These are phyloP conservation scores for Venustaconcha ellipsiformis DNA, from an alignment of 1,140 invertebrate genomes.

Conservation along the genomic window DNA sequence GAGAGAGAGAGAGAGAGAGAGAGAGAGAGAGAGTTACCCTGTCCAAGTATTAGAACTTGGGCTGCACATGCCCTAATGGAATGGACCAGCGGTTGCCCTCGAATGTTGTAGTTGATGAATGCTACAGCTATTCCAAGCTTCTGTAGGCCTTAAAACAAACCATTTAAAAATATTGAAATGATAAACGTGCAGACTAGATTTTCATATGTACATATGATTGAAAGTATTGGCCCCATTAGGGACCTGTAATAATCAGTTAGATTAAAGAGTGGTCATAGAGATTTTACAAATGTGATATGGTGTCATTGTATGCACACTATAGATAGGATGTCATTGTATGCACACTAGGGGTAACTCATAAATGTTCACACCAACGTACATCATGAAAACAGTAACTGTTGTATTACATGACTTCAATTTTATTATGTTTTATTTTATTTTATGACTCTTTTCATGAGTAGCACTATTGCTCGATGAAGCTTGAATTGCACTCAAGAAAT, in stretches of 20 bases:
- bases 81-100: conserved; percentile 38
- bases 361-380: too few relatives aligned
- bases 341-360: too few relatives aligned
- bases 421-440: too few relatives aligned
- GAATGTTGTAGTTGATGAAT: conserved; percentile 48
- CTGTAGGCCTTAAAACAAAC: conserved; percentile 36
- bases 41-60: conserved; percentile 41
- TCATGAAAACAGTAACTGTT: too few relatives aligned
- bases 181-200: background rate
- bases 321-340: too few relatives aligned
- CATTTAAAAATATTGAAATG: conserved; percentile 1
- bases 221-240: background rate
- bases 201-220: background rate
- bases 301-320: too few relatives aligned
- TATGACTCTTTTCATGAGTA: too few relatives aligned
- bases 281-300: background rate
- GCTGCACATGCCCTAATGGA: conserved; percentile 35
- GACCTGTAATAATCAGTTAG: background rate
- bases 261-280: background rate
- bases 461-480: too few relatives aligned
- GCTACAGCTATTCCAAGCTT: conserved; percentile 48
- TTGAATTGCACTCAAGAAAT: too few relatives aligned
- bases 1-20: too few relatives aligned
- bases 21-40: conserved; percentile 28
- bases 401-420: too few relatives aligned